These are phyloP conservation scores for Triplophysa siluroides DNA, from an alignment of 2,113 vertebrate species.

Conservation along the genomic window DNA sequence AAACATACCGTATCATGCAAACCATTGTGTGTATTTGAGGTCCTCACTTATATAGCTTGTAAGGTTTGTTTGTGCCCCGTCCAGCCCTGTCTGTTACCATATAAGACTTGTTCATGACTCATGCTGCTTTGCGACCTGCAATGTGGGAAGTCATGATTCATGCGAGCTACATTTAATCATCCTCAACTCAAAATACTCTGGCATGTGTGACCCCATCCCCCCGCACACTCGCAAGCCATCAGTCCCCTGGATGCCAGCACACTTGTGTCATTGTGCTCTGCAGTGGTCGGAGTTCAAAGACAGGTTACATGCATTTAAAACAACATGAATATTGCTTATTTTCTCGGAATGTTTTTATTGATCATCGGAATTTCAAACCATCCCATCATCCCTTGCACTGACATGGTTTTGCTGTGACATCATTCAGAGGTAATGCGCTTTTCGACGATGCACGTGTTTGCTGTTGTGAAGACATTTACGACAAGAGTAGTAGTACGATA, in stretches of 20 bases:
- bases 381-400: constrained; percentile 20
- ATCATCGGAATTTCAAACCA: constrained; percentile 38
- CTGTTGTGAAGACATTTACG: constrained; percentile 17
- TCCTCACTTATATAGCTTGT: background rate
- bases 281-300: constrained; percentile 34
- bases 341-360: constrained; percentile 3
- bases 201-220: constrained; percentile 64
- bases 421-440: constrained; percentile 69
- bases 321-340: constrained; percentile 22
- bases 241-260: constrained; percentile 22
- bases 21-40: background rate
- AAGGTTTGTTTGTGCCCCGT: constrained; percentile 47
- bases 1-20: background rate
- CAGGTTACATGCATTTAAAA: constrained; percentile 19
- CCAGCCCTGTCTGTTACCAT: constrained; percentile 74
- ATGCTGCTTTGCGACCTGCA: constrained; percentile 71
- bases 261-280: constrained; percentile 59
- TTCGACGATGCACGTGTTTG: constrained; percentile 6
- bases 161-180: constrained; percentile 74
- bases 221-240: constrained; percentile 8
- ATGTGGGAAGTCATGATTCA: constrained; percentile 85
- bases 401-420: constrained; percentile 54
- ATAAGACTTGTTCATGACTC: constrained; percentile 78
- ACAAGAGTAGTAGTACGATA: constrained; percentile 11
- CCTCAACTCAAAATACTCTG: constrained; percentile 70